These are phyloP conservation scores for Sebastes hubbsi DNA, from an alignment of 2,797 vertebrate genomes.

Conservation along the genomic window DNA sequence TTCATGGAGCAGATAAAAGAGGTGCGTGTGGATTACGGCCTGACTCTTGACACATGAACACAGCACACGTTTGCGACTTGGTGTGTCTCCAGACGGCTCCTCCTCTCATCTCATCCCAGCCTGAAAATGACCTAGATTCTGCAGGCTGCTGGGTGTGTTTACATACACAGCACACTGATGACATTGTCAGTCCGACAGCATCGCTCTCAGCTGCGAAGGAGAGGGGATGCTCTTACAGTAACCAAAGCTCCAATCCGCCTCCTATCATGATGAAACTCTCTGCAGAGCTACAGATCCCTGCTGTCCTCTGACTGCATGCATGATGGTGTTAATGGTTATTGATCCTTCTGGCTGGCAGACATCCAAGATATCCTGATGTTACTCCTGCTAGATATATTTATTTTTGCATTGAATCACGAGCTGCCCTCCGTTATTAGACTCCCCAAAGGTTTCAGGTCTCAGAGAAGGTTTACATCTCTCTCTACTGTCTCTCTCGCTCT, in stretches of 20 bases:
- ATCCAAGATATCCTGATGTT: slow-evolving; percentile 48
- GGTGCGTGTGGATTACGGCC: slow-evolving; percentile 50
- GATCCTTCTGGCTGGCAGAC: slow-evolving; percentile 62
- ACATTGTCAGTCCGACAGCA: slow-evolving; percentile 67
- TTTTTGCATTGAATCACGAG: slow-evolving; percentile 41
- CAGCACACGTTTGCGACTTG: slow-evolving; percentile 27
- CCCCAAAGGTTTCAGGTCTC: slow-evolving; percentile 10
- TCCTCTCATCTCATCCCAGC: slow-evolving; percentile 56
- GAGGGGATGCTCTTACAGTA: slow-evolving; percentile 49
- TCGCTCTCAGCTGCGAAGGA: slow-evolving; percentile 31
- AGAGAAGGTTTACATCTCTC: slow-evolving; percentile 35
- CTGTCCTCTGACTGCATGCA: slow-evolving; percentile 58
- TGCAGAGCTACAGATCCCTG: slow-evolving; percentile 50
- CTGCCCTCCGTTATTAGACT: slow-evolving; percentile 18
- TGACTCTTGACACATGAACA: slow-evolving; percentile 54
- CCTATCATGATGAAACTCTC: slow-evolving; percentile 63
- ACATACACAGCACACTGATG: slow-evolving; percentile 59
- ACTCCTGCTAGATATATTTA: slow-evolving; percentile 37
- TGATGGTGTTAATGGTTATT: slow-evolving; percentile 72
- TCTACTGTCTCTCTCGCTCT: slow-evolving; percentile 4
- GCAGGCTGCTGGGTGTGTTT: slow-evolving; percentile 62
- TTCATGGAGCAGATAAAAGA: slow-evolving; percentile 51
- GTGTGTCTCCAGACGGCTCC: slow-evolving; percentile 49
- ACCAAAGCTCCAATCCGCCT: slow-evolving; percentile 54
- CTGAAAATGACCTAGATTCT: slow-evolving; percentile 75